phyloP scores from a whole-genome alignment of 2,888 invertebrate genomes.

The Ethmia dodecea region DNA sequence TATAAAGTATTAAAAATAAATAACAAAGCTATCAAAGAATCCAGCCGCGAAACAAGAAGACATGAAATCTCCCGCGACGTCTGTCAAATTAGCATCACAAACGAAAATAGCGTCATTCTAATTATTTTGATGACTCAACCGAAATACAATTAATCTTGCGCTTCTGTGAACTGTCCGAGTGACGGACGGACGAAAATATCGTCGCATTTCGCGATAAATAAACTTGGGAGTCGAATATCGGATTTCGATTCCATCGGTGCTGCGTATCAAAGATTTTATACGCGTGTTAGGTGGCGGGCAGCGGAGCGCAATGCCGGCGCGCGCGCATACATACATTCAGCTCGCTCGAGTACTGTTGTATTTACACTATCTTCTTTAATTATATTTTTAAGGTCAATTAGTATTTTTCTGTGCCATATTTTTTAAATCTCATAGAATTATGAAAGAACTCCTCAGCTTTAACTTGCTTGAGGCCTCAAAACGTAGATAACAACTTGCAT shows the following conservation, averaged over 20 bases:
- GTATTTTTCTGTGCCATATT: too few relatives aligned
- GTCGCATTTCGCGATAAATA: slow-evolving; percentile 76
- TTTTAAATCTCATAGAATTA: too few relatives aligned
- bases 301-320: slow-evolving; percentile 53
- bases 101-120: slow-evolving; percentile 77
- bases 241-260: slow-evolving; percentile 76
- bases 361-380: too few relatives aligned
- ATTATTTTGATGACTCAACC: slow-evolving; percentile 78
- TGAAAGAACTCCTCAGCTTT: too few relatives aligned
- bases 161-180: slow-evolving; percentile 75
- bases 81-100: slow-evolving; percentile 77
- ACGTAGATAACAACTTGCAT: too few relatives aligned
- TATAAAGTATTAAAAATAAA: slow-evolving; percentile 39
- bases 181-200: slow-evolving; percentile 75
- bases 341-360: too few relatives aligned
- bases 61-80: slow-evolving; percentile 74
- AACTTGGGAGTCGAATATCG: slow-evolving; percentile 69
- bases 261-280: slow-evolving; percentile 72
- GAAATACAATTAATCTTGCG: slow-evolving; percentile 77
- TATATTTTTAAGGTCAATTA: too few relatives aligned
- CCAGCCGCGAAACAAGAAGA: slow-evolving; percentile 56
- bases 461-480: too few relatives aligned
- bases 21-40: slow-evolving; percentile 66
- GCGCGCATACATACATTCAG: slow-evolving; percentile 10
- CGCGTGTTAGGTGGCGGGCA: slow-evolving; percentile 49